phyloP scores from a whole-genome alignment of 2,888 invertebrate species.

The Agrochola lota region DNA sequence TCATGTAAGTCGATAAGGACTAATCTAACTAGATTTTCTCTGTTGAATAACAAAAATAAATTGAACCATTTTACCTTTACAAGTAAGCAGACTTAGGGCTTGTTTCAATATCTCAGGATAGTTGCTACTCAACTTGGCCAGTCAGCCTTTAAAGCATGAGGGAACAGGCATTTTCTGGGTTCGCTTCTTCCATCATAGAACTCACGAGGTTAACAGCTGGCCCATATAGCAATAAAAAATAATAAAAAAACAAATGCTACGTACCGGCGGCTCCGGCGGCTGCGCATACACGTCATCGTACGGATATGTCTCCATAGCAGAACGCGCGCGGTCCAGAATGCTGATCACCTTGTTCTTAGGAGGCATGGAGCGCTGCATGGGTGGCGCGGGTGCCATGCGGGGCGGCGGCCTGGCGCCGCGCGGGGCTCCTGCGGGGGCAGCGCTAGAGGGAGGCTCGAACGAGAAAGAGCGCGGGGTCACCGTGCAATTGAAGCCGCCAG shows the following conservation, averaged over 20 bases:
- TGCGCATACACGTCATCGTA: constrained; percentile 87
- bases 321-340: constrained; percentile 95
- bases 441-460: constrained; percentile 45
- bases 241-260: constrained; percentile 43
- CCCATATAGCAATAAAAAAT: too few relatives aligned
- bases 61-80: neutral
- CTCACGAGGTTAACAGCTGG: too few relatives aligned
- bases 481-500: constrained; percentile 67
- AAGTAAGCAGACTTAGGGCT: neutral
- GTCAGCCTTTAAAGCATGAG: too few relatives aligned
- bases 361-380: constrained; percentile 86
- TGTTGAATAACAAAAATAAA: neutral
- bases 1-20: too few relatives aligned
- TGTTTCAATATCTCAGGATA: neutral
- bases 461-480: constrained; percentile 64
- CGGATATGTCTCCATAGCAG: constrained; percentile 95
- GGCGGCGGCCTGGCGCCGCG: constrained; percentile 69
- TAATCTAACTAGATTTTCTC: too few relatives aligned
- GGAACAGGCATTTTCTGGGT: too few relatives aligned
- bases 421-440: constrained; percentile 72
- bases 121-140: neutral
- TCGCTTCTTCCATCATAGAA: too few relatives aligned
- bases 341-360: constrained; percentile 96
- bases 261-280: constrained; percentile 80
- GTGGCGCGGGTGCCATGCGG: constrained; percentile 81